These are phyloP conservation scores for Corythucha ciliata DNA, from an alignment of 2,888 invertebrate genomes.

Conservation along the genomic window DNA sequence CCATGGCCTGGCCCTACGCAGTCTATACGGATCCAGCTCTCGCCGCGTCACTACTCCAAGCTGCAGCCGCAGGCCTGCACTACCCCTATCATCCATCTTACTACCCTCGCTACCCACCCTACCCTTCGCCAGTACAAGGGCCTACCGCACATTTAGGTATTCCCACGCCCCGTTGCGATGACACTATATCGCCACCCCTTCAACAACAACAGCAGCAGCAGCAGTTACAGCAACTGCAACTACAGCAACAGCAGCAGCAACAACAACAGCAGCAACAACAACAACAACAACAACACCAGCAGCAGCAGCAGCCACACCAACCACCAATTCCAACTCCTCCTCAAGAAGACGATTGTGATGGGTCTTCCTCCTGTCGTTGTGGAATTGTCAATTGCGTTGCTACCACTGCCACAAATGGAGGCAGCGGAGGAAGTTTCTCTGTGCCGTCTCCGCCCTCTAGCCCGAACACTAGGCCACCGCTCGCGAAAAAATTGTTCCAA, in stretches of 20 bases:
- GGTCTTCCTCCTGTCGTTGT: conserved; percentile 42
- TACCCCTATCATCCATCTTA: conserved; percentile 43
- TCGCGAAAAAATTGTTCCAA: conserved; percentile 54
- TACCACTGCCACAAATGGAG: conserved; percentile 32
- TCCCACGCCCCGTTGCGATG: conserved; percentile 34
- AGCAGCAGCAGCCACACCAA: conserved; percentile 19
- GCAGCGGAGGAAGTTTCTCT: conserved; percentile 20
- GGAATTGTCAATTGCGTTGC: conserved; percentile 34
- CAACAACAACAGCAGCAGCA: conserved; percentile 38
- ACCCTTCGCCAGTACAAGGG: conserved; percentile 21
- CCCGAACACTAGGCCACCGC: conserved; percentile 39
- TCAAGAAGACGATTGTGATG: conserved; percentile 33
- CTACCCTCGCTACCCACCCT: conserved; percentile 33
- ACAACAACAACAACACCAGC: conserved; percentile 35
- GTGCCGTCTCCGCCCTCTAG: conserved; percentile 40
- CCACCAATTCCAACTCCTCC: not conserved
- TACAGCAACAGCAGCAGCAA: conserved; percentile 32
- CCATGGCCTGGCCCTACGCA: conserved; percentile 90
- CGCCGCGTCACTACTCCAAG: conserved; percentile 84
- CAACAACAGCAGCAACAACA: not conserved
- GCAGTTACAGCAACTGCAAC: conserved; percentile 36
- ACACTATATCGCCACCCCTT: conserved; percentile 43
- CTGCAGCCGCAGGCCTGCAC: conserved; percentile 64
- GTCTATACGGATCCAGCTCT: conserved; percentile 90
- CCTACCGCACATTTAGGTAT: not conserved